Conservation (phyloP, 2,113 vertebrate genomes). For the Hippopotamus amphibius region DNA sequence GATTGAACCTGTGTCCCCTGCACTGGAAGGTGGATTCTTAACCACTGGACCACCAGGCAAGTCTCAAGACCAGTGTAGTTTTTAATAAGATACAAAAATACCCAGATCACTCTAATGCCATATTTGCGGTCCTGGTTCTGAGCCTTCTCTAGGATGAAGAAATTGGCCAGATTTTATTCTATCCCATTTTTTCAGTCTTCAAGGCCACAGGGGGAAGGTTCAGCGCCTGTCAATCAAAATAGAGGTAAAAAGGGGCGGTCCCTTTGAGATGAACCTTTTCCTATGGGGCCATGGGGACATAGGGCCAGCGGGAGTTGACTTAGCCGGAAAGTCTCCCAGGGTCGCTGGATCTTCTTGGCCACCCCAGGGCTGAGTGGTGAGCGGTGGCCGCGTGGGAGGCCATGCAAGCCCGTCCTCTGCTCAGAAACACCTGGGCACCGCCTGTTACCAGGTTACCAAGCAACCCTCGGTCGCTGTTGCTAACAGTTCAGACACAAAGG, state of each 20-base stretch:
- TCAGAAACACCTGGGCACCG: background rate
- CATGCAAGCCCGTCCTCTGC: background rate
- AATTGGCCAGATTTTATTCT: background rate
- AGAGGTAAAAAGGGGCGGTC: background rate
- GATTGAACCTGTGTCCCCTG: too few relatives aligned
- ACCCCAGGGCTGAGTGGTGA: background rate
- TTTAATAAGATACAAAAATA: too few relatives aligned
- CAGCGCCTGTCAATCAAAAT: background rate
- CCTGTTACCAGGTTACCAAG: slow-evolving; percentile 57
- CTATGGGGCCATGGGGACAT: fast-evolving
- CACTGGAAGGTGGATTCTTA: too few relatives aligned
- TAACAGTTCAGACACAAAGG: background rate
- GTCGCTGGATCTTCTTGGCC: background rate
- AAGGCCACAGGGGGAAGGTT: background rate
- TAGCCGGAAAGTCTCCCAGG: background rate
- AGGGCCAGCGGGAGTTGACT: background rate
- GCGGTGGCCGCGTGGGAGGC: background rate
- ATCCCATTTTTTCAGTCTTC: background rate
- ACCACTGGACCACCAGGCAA: too few relatives aligned
- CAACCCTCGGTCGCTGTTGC: background rate
- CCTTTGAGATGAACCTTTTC: background rate
- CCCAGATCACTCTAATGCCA: too few relatives aligned
- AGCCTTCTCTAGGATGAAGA: background rate
- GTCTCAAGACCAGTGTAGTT: too few relatives aligned
- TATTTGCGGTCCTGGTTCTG: background rate